Base-by-base conservation (phyloP, 2,113 vertebrate genomes). In the Sinocyclocheilus maitianheensis region DNA sequence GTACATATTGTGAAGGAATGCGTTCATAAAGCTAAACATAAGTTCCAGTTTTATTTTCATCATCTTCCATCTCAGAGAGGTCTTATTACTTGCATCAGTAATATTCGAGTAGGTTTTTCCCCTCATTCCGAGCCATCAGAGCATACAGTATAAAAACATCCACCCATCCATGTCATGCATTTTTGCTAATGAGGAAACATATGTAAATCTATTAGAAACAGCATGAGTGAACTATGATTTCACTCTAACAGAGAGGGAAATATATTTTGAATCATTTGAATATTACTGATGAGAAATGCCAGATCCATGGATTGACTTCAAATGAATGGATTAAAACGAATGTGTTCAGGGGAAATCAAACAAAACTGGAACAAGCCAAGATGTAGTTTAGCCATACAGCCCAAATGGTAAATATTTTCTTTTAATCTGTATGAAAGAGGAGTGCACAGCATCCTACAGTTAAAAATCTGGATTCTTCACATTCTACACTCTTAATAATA, bases 301-400 rank as follows among this genome's bases (percentile, higher is more conserved):
- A 88, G 63, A 69, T 46, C 40, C 72, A 75, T 75, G 37, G 22
- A 48, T 51, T 81, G 78, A 60, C n/a, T 65, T 48, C 37, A 22
- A 81, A 79, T 86, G 80, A 85, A 86, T 69, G 34, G 84, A 81
- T 75, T 85, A 77, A 83, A 83, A 88, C 55, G 37, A 83, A 67
- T 79, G 51, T 84, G 77, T 88, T 85, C 81, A 62, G 55, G 82
- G 20, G 46, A 83, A 34, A 71, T 53, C 91, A 93, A 92, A 92
- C 88, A 87, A 86, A 90, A 87, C 84, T 88, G 86, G 92, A 94
- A 75, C 92, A 90, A 92, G 91, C 92, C 90, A 87, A 93, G 83
- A 87, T 92, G 88, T 77, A 85, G 89, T 91, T 90, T 83, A 51
- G 62, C 18, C 63, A 69, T 76, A 69, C 48, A n/a, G 43, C 75